A percentile compares a stretch with the other conserved stretches of the same genome.
phyloP scores from a whole-genome alignment of 2,113 vertebrate genomes.

The Indri indri region DNA sequence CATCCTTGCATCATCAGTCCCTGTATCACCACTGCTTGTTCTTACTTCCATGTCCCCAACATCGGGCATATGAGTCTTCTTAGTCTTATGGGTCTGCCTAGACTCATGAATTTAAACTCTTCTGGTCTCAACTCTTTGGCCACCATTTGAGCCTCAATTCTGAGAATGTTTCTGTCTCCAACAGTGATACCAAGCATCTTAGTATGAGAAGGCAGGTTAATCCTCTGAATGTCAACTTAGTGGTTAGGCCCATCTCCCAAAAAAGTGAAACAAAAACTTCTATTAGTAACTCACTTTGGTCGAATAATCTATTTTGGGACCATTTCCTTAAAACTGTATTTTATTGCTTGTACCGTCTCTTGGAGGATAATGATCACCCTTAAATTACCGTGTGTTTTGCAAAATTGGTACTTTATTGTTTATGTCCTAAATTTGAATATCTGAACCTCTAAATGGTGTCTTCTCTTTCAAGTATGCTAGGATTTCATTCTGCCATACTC shows the following conservation, averaged over 20 bases:
- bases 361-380: not conserved
- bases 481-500: not conserved
- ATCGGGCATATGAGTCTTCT: not conserved
- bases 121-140: not conserved
- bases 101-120: not conserved
- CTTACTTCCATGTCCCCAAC: not conserved
- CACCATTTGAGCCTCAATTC: not conserved
- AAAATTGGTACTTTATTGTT: slow-evolving; percentile 16
- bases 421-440: not conserved
- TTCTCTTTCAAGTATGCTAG: not conserved
- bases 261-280: not conserved
- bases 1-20: not conserved
- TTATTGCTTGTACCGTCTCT: not conserved
- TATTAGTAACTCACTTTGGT: not conserved
- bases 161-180: not conserved
- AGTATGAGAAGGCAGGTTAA: not conserved
- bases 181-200: not conserved
- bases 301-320: not conserved
- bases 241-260: not conserved
- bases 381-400: not conserved
- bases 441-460: not conserved
- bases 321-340: not conserved
- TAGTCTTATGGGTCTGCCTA: not conserved
- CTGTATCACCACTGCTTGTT: not conserved
- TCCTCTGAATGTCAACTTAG: not conserved